These are phyloP conservation scores for Drosophila ambigua DNA, from an alignment of 1,140 invertebrate species.

Conservation along the genomic window DNA sequence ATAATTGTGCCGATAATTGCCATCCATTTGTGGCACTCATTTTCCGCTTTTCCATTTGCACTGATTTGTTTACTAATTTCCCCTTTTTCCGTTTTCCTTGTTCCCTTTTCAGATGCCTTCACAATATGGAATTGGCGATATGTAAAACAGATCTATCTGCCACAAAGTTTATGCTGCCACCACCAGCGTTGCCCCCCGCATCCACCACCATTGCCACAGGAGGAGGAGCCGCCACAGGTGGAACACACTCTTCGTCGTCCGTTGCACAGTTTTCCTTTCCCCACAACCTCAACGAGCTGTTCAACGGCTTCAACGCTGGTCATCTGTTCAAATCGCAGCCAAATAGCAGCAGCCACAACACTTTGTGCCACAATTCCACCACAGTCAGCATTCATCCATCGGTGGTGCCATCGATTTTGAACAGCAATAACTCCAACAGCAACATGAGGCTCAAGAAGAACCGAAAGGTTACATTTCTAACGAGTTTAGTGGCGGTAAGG, in stretches of 20 bases:
- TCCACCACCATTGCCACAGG: slow-evolving; percentile 48
- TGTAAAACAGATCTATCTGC: slow-evolving; percentile 80
- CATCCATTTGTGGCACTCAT: neutral
- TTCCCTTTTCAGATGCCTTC: slow-evolving; percentile 59
- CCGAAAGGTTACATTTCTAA: slow-evolving; percentile 79
- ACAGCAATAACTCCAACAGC: slow-evolving; percentile 32
- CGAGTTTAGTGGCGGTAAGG: slow-evolving; percentile 79
- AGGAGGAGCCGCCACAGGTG: slow-evolving; percentile 51
- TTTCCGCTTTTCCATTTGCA: slow-evolving; percentile 20
- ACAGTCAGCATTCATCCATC: slow-evolving; percentile 14
- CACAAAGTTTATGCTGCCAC: slow-evolving; percentile 82
- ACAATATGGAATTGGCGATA: slow-evolving; percentile 83
- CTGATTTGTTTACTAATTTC: slow-evolving; percentile 39
- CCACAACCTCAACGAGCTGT: slow-evolving; percentile 58
- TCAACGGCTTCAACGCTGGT: slow-evolving; percentile 63
- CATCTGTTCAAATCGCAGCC: slow-evolving; percentile 60
- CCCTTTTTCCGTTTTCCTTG: slow-evolving; percentile 19
- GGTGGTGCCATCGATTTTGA: slow-evolving; percentile 33
- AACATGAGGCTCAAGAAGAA: slow-evolving; percentile 82
- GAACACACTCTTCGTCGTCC: slow-evolving; percentile 33
- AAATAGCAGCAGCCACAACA: neutral
- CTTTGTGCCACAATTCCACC: slow-evolving; percentile 2
- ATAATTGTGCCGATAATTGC: slow-evolving; percentile 48
- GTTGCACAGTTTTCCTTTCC: slow-evolving; percentile 38
- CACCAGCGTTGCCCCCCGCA: slow-evolving; percentile 40